These are phyloP conservation scores for Drosophila santomea DNA, from an alignment of 1,140 invertebrate species.

Conservation along the genomic window DNA sequence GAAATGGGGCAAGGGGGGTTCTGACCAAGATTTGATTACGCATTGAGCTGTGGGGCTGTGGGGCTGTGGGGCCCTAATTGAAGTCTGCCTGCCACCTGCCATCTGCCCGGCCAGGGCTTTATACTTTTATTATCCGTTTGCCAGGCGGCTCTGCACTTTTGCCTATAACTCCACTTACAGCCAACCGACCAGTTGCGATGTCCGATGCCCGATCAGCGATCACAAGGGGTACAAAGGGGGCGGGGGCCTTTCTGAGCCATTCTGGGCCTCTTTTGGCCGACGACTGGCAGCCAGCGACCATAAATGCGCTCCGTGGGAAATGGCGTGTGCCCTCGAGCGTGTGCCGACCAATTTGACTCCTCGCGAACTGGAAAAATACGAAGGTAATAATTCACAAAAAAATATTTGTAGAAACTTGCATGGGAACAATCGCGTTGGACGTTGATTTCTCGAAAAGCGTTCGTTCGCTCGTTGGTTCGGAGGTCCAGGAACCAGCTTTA, in stretches of 20 bases:
- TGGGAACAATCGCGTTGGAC: slow-evolving; percentile 81
- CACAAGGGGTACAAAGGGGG: background rate
- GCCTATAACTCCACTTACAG: slow-evolving; percentile 30
- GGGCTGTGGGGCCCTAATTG: slow-evolving; percentile 59
- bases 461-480: slow-evolving; percentile 52
- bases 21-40: slow-evolving; percentile 60
- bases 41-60: slow-evolving; percentile 41
- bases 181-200: slow-evolving; percentile 33
- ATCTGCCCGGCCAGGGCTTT: slow-evolving; percentile 46
- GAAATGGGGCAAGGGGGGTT: background rate
- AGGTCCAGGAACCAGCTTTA: slow-evolving; percentile 41
- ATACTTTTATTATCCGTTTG: slow-evolving; percentile 7
- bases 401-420: slow-evolving; percentile 84
- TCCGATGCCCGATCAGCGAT: slow-evolving; percentile 26
- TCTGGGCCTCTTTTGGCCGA: slow-evolving; percentile 5
- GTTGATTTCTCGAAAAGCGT: slow-evolving; percentile 82
- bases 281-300: slow-evolving; percentile 43
- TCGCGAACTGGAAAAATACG: slow-evolving; percentile 83
- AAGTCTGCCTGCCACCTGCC: slow-evolving; percentile 54
- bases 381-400: slow-evolving; percentile 84
- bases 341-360: slow-evolving; percentile 85
- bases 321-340: slow-evolving; percentile 85
- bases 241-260: background rate
- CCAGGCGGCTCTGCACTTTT: slow-evolving; percentile 3
- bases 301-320: slow-evolving; percentile 85